Evolutionary conservation across 2,113 vertebrate genomes (phyloP).

Genomic region (Centrocercus urophasianus): DNA sequence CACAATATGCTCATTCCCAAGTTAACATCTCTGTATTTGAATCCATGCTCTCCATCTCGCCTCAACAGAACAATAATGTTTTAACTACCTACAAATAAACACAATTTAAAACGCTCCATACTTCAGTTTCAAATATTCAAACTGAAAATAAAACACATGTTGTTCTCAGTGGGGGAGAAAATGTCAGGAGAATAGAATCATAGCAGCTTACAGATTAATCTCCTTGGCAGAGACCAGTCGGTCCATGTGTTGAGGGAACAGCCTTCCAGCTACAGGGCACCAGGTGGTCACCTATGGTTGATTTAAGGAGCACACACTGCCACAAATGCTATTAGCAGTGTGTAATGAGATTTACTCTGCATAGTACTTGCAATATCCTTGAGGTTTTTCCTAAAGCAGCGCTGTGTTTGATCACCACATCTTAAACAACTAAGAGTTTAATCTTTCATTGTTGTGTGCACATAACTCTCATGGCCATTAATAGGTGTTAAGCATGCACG

Average conservation of each 20-base stretch:
- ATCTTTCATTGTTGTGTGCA: constrained; percentile 7
- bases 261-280: constrained; percentile 18
- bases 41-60: background rate
- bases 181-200: background rate
- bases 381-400: constrained; percentile 2
- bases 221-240: background rate
- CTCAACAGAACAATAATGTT: background rate
- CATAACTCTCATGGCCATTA: background rate
- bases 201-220: constrained; percentile 15
- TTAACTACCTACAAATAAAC: background rate
- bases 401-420: background rate
- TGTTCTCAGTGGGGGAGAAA: constrained; percentile 28
- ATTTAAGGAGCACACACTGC: constrained; percentile 40
- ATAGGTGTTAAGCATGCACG: background rate
- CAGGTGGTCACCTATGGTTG: constrained; percentile 49
- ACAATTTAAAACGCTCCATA: background rate
- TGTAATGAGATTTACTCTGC: constrained; percentile 64
- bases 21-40: background rate
- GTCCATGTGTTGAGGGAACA: background rate
- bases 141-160: background rate
- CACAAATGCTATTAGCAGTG: constrained; percentile 44
- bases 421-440: constrained; percentile 44
- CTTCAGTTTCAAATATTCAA: background rate
- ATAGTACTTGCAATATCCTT: constrained; percentile 30
- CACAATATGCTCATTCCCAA: background rate